Evolutionary conservation across 2,888 invertebrate species (phyloP).

Genomic region (Eremobia ochroleuca): DNA sequence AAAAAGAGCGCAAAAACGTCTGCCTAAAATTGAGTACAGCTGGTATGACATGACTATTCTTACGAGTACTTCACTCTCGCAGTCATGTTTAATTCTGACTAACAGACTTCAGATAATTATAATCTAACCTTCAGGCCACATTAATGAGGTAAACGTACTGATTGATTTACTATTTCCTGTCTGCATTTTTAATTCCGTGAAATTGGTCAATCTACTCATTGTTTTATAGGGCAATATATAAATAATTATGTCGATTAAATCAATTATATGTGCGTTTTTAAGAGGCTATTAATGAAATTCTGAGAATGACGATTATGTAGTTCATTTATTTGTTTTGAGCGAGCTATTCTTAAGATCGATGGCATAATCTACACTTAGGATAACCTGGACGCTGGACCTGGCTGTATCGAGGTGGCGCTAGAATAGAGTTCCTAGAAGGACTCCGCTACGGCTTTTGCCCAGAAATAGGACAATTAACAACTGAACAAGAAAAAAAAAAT

Average conservation of each 20-base stretch:
- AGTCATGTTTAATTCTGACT: constrained; percentile 1
- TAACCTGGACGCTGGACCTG: background rate
- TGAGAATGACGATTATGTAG: background rate
- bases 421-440: background rate
- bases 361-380: background rate
- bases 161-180: constrained; percentile 73
- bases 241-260: constrained; percentile 1
- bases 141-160: constrained; percentile 71
- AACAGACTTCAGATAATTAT: constrained; percentile 38
- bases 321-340: background rate
- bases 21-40: background rate
- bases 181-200: constrained; percentile 18
- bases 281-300: constrained; percentile 18
- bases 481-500: background rate
- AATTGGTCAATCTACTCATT: constrained; percentile 21
- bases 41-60: background rate
- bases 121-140: constrained; percentile 68
- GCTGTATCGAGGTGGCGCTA: background rate
- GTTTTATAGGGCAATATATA: constrained; percentile 25
- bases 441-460: background rate
- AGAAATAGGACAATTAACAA: background rate
- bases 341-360: background rate
- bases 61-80: background rate
- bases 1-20: background rate
- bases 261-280: constrained; percentile 5